phyloP scores from a whole-genome alignment of 1,140 invertebrate genomes.

The Bombus difficillimus region DNA sequence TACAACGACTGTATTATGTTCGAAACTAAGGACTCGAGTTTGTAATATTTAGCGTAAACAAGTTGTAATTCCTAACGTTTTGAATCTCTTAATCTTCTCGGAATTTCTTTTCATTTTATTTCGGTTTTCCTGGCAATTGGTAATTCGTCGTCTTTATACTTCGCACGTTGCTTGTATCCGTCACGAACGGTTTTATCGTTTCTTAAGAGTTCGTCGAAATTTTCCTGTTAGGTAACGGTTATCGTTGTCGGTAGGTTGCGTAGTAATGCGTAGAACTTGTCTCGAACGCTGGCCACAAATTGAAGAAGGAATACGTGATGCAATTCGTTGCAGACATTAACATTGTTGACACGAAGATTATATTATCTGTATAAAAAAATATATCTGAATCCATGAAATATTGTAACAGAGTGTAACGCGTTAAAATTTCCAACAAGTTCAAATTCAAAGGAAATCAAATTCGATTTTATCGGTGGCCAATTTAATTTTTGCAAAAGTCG shows the following conservation, averaged over 20 bases:
- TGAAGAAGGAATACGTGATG: not conserved
- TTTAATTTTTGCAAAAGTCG: too few species aligned
- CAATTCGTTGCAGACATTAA: not conserved
- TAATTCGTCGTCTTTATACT: not conserved
- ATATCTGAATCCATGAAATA: not conserved
- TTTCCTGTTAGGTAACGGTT: not conserved
- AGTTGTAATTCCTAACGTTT: not conserved
- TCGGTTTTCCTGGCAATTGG: not conserved
- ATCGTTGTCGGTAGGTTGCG: not conserved
- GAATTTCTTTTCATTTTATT: not conserved
- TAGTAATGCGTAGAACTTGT: not conserved
- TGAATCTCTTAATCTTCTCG: not conserved
- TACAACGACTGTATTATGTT: too few species aligned
- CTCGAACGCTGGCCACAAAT: not conserved
- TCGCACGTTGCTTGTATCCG: not conserved
- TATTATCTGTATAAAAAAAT: not conserved
- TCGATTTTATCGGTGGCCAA: too few species aligned
- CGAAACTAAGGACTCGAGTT: not conserved
- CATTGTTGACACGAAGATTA: not conserved
- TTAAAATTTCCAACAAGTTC: not conserved
- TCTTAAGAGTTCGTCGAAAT: not conserved
- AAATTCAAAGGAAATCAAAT: too few species aligned
- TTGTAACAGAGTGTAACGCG: not conserved
- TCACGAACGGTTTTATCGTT: not conserved
- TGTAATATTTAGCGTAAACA: not conserved